Evolutionary conservation across 2,113 vertebrate species (phyloP), one percentile per base, ranked within the genome.

Genomic region (Engystomops pustulosus): DNA sequence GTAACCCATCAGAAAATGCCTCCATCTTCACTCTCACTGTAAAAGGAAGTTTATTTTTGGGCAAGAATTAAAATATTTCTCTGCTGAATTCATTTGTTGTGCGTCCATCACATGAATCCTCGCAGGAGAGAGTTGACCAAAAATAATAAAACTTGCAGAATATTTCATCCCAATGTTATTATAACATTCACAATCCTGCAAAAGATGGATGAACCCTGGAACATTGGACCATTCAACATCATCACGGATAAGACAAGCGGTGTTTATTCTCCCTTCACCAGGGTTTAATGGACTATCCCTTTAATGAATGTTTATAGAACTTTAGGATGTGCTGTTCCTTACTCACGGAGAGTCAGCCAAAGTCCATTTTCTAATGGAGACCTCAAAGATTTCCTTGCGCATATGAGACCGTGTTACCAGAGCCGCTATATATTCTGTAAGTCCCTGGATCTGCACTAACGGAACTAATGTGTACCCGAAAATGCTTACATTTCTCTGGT

Each of bases 81-180:
- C 34, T 51, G 27, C 32, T 53, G 81, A 83, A 74, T 62, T 41
- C 38, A 58, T 75, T 76, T 83, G 44, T 32, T 65, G 20, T 49
- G 53, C 38, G 47, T 74, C 70, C 53, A 49, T 83, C 55, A 20
- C 10, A 65, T 49, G 34, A 30, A 5, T 47, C 17, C 53, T 62
- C 27, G n/a, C 81, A 83, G 36, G 27, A 69, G 18, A 58, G 3
- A 72, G 79, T 55, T 72, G 60, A 82, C 53, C 41, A 75, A 83
- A 27, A 83, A 83, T 36, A 83, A 74, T 76, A 82, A 82, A 72
- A 45, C 47, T 41, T 36, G 53, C 36, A 76, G 81, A 68, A 76
- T 44, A 74, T 53, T 83, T 83, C 81, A 76, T 65, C 44, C 44
- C 23, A 27, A 74, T 82, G 80, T 82, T 82, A 49, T 82, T 82